Conservation (phyloP, 2,888 invertebrate genomes). For the Gonocerus acuteangulatus region DNA sequence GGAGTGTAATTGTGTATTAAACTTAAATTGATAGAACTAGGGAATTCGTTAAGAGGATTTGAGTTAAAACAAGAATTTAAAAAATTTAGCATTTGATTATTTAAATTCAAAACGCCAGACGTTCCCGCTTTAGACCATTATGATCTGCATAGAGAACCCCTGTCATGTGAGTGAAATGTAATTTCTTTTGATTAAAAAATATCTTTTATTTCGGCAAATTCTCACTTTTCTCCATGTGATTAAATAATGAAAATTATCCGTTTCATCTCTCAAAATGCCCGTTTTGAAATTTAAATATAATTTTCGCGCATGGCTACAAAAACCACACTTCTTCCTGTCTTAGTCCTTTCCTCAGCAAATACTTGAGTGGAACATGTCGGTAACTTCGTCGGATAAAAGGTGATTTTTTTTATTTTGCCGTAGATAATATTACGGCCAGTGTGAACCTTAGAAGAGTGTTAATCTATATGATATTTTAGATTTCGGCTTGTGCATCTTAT, state of each 20-base stretch:
- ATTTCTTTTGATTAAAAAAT: not conserved
- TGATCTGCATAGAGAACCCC: slow-evolving; percentile 16
- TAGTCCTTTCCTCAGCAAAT: slow-evolving; percentile 35
- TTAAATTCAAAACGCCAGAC: too few relatives aligned
- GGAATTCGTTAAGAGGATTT: too few relatives aligned
- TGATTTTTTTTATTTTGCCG: slow-evolving; percentile 44
- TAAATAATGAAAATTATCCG: slow-evolving; percentile 11
- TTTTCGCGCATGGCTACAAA: slow-evolving; percentile 35
- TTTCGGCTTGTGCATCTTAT: too few relatives aligned
- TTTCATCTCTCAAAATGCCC: slow-evolving; percentile 9
- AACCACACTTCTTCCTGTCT: slow-evolving; percentile 31
- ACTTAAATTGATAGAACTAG: too few relatives aligned
- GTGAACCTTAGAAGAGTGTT: not conserved
- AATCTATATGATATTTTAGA: not conserved
- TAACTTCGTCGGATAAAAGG: slow-evolving; percentile 68
- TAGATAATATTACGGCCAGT: slow-evolving; percentile 2
- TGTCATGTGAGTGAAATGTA: slow-evolving; percentile 23
- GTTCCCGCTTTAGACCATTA: slow-evolving; percentile 4
- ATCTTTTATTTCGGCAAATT: too few relatives aligned
- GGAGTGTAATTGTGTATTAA: too few relatives aligned
- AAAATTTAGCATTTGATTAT: too few relatives aligned
- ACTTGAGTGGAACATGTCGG: slow-evolving; percentile 69
- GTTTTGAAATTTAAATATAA: slow-evolving; percentile 19
- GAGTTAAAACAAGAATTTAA: too few relatives aligned
- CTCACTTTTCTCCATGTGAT: slow-evolving; percentile 7